Percentiles rank a stretch among this genome's conserved stretches.
Evolutionary conservation across 2,888 invertebrate species (phyloP).

Genomic region (Sipha maydis): DNA sequence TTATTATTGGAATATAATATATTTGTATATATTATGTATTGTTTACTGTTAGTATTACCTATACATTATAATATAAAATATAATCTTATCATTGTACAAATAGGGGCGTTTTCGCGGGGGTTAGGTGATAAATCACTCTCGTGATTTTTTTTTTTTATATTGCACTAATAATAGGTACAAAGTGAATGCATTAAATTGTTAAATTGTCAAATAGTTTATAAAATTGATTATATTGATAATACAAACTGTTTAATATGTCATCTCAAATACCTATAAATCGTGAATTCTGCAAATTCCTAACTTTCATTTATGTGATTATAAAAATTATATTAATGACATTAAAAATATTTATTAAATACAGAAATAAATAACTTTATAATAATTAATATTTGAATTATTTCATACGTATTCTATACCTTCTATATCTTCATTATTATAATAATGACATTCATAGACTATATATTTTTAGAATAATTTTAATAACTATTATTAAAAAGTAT

Average conservation of each 20-base stretch:
- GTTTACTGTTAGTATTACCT: not conserved
- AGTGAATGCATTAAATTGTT: not conserved
- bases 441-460: too few species aligned
- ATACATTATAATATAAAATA: not conserved
- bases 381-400: too few species aligned
- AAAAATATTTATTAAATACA: not conserved
- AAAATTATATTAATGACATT: not conserved
- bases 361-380: too few species aligned
- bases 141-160: not conserved
- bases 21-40: not conserved
- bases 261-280: not conserved
- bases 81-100: not conserved
- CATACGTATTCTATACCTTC: too few species aligned
- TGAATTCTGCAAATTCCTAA: not conserved
- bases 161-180: not conserved
- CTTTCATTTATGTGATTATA: not conserved
- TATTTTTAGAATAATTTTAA: too few species aligned
- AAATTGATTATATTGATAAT: not conserved
- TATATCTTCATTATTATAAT: too few species aligned
- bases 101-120: not conserved
- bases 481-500: too few species aligned
- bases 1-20: not conserved
- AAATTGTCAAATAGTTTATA: not conserved
- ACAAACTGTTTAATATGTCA: not conserved
- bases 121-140: not conserved